Percentiles rank a stretch among this genome's conserved stretches.
Evolutionary conservation across 2,888 invertebrate species (phyloP).

Genomic region (Amorpha juglandis): DNA sequence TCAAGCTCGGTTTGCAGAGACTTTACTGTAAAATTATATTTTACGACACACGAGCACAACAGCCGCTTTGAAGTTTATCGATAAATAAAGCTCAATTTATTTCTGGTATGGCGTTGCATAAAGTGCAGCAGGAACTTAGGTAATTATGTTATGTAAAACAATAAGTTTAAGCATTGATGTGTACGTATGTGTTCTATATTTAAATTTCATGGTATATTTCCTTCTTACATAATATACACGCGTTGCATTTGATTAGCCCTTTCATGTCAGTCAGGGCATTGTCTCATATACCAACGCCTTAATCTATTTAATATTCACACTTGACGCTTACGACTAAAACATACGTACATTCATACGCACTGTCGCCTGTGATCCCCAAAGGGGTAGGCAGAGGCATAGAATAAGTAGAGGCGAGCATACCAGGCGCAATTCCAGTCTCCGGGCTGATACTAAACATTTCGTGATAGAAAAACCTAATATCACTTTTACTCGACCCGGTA

Average conservation of each 20-base stretch:
- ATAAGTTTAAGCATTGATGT: background rate
- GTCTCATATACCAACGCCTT: background rate
- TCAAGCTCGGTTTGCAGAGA: background rate
- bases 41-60: background rate
- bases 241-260: background rate
- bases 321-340: too few relatives aligned
- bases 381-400: too few relatives aligned
- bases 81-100: conserved; percentile 20
- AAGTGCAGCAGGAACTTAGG: background rate
- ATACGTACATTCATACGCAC: too few relatives aligned
- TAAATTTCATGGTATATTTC: background rate
- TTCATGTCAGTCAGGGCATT: background rate
- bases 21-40: conserved; percentile 9
- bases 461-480: too few relatives aligned
- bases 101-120: conserved; percentile 3
- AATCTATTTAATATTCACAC: conserved; percentile 2
- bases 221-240: too few relatives aligned
- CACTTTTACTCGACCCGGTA: too few relatives aligned
- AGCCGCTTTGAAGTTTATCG: conserved; percentile 4
- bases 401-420: too few relatives aligned
- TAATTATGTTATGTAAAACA: background rate
- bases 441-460: too few relatives aligned
- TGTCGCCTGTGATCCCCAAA: too few relatives aligned
- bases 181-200: conserved; percentile 1
- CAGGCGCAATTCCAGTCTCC: too few relatives aligned